phyloP scores from a whole-genome alignment of 2,888 invertebrate species.

The Malacosoma neustria region DNA sequence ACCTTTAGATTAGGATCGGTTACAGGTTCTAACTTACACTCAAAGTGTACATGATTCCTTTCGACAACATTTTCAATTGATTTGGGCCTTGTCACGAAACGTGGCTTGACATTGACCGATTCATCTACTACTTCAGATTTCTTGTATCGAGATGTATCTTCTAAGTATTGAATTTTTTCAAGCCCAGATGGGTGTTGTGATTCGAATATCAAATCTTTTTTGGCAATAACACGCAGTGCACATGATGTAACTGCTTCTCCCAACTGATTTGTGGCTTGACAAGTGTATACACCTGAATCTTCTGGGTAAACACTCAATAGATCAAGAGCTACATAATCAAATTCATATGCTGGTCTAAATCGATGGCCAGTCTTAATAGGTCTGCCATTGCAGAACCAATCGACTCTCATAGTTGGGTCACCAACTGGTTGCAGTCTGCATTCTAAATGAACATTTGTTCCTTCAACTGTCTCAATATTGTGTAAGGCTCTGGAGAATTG shows the following conservation, averaged over 20 bases:
- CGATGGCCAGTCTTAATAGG: conserved; percentile 94
- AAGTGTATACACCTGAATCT: conserved; percentile 97
- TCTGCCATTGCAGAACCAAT: conserved; percentile 97
- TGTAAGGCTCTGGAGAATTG: conserved; percentile 91
- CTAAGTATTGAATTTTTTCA: conserved; percentile 93
- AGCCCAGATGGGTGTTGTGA: conserved; percentile 93
- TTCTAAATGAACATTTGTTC: conserved; percentile 94
- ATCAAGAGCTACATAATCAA: conserved; percentile 97
- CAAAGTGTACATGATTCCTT: conserved; percentile 96
- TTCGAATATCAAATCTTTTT: conserved; percentile 90
- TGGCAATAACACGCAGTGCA: conserved; percentile 90
- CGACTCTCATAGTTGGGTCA: conserved; percentile 93
- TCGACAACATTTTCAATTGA: conserved; percentile 89
- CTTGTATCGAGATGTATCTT: conserved; percentile 90
- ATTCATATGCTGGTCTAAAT: conserved; percentile 96
- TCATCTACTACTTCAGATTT: conserved; percentile 88
- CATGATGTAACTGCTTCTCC: conserved; percentile 97
- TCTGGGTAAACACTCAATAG: conserved; percentile 97
- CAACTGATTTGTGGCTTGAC: conserved; percentile 93
- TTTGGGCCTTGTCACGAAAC: conserved; percentile 91
- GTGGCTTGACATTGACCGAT: conserved; percentile 86
- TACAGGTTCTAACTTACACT: conserved; percentile 97
- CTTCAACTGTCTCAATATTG: conserved; percentile 92
- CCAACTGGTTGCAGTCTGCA: conserved; percentile 93
- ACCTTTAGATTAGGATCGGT: conserved; percentile 97